Conservation (phyloP, 2,113 vertebrate genomes). For the Deroptyus accipitrinus region DNA sequence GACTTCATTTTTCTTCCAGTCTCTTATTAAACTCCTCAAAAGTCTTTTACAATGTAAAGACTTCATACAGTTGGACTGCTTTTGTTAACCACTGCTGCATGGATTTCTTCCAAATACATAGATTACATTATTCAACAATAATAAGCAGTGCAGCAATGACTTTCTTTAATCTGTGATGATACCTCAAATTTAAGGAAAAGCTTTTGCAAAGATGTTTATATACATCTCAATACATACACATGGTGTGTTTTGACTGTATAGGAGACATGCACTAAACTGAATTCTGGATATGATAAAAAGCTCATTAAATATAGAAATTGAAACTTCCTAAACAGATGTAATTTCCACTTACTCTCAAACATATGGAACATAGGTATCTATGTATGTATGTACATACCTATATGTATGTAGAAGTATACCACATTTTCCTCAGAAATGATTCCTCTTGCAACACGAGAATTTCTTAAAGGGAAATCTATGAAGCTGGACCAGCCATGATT, state of each 20-base stretch:
- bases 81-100: not conserved
- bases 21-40: not conserved
- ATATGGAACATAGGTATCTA: not conserved
- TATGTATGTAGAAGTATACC: not conserved
- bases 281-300: not conserved
- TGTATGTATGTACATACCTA: not conserved
- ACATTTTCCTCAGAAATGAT: not conserved
- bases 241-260: not conserved
- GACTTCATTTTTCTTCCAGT: not conserved
- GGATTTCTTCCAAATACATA: not conserved
- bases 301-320: not conserved
- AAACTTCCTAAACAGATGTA: not conserved
- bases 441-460: not conserved
- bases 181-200: not conserved
- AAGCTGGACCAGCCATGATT: not conserved
- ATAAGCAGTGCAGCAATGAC: not conserved
- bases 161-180: not conserved
- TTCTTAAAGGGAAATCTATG: not conserved
- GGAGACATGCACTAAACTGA: not conserved
- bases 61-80: not conserved
- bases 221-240: not conserved
- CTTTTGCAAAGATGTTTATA: not conserved
- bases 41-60: conserved; percentile 8
- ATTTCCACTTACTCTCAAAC: not conserved
- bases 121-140: not conserved